These are phyloP conservation scores for Acanthosepion pharaonis DNA, from an alignment of 2,888 invertebrate genomes.

Conservation along the genomic window DNA sequence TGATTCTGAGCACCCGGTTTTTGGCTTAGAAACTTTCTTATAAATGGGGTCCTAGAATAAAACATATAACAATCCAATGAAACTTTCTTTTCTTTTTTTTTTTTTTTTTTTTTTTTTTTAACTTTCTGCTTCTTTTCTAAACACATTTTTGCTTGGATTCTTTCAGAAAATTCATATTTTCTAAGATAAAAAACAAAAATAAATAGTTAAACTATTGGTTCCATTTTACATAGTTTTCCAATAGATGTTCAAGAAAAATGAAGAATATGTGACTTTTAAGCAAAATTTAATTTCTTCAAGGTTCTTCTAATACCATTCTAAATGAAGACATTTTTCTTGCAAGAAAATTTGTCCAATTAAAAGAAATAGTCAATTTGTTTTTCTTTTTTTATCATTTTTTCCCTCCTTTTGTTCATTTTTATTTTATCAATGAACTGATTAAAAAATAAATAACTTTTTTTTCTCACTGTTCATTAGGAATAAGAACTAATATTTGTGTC, in stretches of 20 bases:
- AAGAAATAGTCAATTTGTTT: not conserved
- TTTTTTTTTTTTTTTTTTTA: not conserved
- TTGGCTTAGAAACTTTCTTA: constrained; percentile 4
- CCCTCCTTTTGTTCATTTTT: not conserved
- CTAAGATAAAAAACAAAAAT: not conserved
- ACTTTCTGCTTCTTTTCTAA: not conserved
- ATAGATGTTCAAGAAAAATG: not conserved
- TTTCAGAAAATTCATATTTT: not conserved
- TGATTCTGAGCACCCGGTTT: too few relatives aligned
- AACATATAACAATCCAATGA: not conserved
- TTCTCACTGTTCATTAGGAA: not conserved
- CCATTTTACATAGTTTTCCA: not conserved
- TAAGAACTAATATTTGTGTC: not conserved
- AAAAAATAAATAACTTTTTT: not conserved
- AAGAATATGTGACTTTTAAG: not conserved
- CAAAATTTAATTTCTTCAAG: not conserved
- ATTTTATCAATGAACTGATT: not conserved
- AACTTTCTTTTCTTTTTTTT: not conserved
- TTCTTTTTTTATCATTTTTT: not conserved
- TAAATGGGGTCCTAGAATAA: not conserved
- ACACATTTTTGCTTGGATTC: not conserved
- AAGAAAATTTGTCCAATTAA: not conserved
- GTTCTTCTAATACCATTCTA: too few relatives aligned
- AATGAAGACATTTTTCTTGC: not conserved
- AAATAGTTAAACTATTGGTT: not conserved